Evolutionary conservation across 2,888 invertebrate species (phyloP).

Genomic region (Helleia helle): DNA sequence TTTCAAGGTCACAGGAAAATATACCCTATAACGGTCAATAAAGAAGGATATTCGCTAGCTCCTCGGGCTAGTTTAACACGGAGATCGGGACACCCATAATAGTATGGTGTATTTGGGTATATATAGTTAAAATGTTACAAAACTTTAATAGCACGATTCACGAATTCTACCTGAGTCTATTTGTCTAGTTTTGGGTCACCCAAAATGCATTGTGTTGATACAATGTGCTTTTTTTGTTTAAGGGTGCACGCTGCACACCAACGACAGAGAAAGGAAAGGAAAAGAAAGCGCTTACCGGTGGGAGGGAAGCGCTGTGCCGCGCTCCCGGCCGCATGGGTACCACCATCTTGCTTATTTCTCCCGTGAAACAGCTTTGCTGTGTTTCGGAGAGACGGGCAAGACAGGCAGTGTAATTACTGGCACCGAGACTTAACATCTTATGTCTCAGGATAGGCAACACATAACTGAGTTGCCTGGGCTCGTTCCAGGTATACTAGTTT

Average conservation of each 20-base stretch:
- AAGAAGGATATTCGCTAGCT: constrained; percentile 43
- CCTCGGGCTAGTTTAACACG: constrained; percentile 51
- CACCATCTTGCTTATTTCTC: no score
- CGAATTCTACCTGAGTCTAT: constrained; percentile 44
- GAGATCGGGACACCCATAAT: constrained; percentile 56
- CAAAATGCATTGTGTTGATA: constrained; percentile 9
- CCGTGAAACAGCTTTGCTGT: no score
- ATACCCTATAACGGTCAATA: constrained; percentile 14
- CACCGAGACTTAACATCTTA: no score
- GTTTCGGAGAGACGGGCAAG: no score
- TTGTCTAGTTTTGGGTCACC: constrained; percentile 31
- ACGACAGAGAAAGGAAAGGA: not conserved
- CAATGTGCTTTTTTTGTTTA: not conserved
- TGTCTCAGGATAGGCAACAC: no score
- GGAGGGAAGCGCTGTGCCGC: no score
- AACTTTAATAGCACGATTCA: constrained; percentile 46
- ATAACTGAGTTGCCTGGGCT: no score
- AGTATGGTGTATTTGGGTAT: constrained; percentile 18
- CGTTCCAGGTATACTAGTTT: no score
- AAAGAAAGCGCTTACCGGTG: no score
- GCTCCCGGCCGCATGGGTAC: no score
- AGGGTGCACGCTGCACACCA: no score
- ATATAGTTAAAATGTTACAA: constrained; percentile 26
- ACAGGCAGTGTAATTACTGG: no score
- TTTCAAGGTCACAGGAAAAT: constrained; percentile 25